These are phyloP conservation scores for Tuta absoluta DNA, from an alignment of 2,888 invertebrate genomes.

Conservation along the genomic window DNA sequence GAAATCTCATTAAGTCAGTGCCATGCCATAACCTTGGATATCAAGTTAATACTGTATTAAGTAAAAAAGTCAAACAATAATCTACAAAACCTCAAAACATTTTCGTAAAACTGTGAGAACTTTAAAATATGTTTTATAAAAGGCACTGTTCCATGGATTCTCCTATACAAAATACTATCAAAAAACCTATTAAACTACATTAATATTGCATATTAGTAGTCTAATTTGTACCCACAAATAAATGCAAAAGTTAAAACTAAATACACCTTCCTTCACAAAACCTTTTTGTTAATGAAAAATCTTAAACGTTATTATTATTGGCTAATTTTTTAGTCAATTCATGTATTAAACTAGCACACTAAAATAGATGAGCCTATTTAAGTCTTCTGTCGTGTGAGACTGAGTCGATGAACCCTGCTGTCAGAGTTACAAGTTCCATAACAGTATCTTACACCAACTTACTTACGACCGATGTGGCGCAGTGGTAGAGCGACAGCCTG, in stretches of 20 bases:
- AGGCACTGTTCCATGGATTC: slow-evolving; percentile 2
- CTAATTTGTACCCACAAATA: slow-evolving; percentile 13
- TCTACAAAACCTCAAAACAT: background rate
- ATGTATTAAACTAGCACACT: too few relatives aligned
- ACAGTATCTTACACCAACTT: too few relatives aligned
- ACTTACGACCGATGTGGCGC: too few relatives aligned
- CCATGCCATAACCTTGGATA: background rate
- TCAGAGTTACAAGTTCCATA: too few relatives aligned
- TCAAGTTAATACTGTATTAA: slow-evolving; percentile 15
- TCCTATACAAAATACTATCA: background rate
- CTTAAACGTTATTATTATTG: background rate
- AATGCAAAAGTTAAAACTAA: background rate
- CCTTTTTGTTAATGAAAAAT: background rate
- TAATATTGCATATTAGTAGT: slow-evolving; percentile 18
- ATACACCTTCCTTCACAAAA: background rate
- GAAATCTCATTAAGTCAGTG: background rate
- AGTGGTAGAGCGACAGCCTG: too few relatives aligned
- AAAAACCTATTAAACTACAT: slow-evolving; percentile 9
- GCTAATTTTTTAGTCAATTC: background rate
- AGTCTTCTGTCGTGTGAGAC: too few relatives aligned
- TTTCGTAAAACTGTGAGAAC: background rate
- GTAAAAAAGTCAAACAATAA: background rate
- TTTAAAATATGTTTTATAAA: background rate
- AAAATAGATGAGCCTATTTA: too few relatives aligned
- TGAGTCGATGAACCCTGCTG: too few relatives aligned